phyloP scores from a whole-genome alignment of 92 coral and sea anemone species.

The Nematostella vectensis region DNA sequence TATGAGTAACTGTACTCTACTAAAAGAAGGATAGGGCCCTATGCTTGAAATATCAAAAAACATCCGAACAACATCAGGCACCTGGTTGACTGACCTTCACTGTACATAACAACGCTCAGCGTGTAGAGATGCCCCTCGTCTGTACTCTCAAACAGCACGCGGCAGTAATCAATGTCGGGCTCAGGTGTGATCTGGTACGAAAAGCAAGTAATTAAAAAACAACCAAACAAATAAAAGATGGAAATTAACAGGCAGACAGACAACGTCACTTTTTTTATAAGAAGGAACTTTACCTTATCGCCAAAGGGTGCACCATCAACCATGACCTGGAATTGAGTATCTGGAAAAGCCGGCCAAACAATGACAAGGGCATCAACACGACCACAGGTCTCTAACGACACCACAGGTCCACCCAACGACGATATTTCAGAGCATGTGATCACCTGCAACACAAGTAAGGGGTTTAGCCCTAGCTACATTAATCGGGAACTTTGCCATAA shows the following conservation, averaged over 20 bases:
- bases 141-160: conserved; percentile 58
- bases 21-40: no score
- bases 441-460: conserved; percentile 18
- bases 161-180: conserved; percentile 44
- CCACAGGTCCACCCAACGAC: conserved; percentile 63
- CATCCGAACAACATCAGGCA: no score
- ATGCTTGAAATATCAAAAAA: no score
- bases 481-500: background rate
- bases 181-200: conserved; percentile 36
- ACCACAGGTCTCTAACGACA: conserved; percentile 59
- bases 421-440: conserved; percentile 47
- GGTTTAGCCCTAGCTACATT: background rate
- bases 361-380: conserved; percentile 63
- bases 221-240: background rate
- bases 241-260: background rate
- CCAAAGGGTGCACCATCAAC: conserved; percentile 64
- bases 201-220: no score
- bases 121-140: conserved; percentile 29
- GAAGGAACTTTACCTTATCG: conserved; percentile 67
- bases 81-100: background rate
- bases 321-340: conserved; percentile 32
- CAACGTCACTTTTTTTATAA: conserved; percentile 2
- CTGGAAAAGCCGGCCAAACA: conserved; percentile 53
- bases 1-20: no score
- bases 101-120: conserved; percentile 26